Conservation (phyloP, 2,113 vertebrate genomes). For the Ptilorrhoa leucosticta region DNA sequence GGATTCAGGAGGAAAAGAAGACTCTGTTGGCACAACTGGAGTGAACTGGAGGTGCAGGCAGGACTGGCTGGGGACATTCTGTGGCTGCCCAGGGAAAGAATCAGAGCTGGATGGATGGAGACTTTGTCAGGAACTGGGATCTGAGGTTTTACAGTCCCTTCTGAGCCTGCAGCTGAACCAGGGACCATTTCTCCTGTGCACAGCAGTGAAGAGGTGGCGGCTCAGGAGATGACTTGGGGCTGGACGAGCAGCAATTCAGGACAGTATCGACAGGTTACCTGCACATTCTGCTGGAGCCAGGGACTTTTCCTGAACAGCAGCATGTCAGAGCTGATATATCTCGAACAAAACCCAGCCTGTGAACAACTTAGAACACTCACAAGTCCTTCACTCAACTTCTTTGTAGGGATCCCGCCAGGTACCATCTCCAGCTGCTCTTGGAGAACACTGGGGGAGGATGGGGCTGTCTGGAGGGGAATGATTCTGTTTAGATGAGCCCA, state of each 20-base stretch:
- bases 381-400: neutral
- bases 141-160: neutral
- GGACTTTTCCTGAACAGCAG: neutral
- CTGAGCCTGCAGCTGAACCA: neutral
- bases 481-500: neutral
- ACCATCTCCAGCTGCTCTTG: neutral
- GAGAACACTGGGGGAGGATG: neutral
- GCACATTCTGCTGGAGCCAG: neutral
- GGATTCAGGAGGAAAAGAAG: neutral
- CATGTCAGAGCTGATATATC: neutral
- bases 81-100: neutral
- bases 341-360: no score
- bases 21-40: neutral
- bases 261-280: neutral
- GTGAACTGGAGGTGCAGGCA: neutral
- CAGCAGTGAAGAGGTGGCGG: neutral
- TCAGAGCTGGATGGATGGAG: neutral
- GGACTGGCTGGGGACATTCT: neutral
- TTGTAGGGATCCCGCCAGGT: neutral
- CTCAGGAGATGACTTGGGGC: neutral
- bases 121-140: neutral
- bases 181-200: neutral
- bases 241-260: neutral
- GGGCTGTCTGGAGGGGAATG: neutral
- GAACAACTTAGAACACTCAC: neutral